Base-by-base conservation (phyloP, 2,888 invertebrate species). In the Noctuana brunneofusca region DNA sequence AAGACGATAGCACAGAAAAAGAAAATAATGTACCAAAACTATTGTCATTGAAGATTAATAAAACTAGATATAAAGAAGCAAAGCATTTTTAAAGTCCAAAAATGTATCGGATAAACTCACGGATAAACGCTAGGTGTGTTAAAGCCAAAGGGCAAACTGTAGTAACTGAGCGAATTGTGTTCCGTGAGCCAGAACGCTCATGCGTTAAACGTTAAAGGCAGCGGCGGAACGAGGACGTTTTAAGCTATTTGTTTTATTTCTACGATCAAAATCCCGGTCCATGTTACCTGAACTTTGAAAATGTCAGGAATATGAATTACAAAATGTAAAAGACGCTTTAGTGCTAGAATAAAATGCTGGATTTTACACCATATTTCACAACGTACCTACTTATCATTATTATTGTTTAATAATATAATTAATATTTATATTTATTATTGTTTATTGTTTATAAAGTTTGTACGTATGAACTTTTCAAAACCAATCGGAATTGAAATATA, bases 201-300 rank as follows among this genome's bases (percentile, higher is more conserved):
- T 53, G 54, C 54, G 60, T 60, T 60, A 32, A 35, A 46, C 59
- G 59, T 59, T 53, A 53, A 60, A 60, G 60, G 60, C 54, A 60
- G 53, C 41, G 59, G 60, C 60, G 35, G 60, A 52, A 60, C 46
- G 53, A 48, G 46, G 14, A 53, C 60, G n/a, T 30, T 57, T 57
- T 57, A 32, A 57, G 56, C 60, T 60, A 24, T 60, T 60, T 60
- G 54, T 60, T 53, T 60, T 60, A 62, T 62, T 60, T 60, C 53
- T 35, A 53, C 46, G 43, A 54, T 60, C 46, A 48, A 60, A 58
- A 59, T 53, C 53, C 60, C 53, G 35, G 60, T 60, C 59, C 41
- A 43, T 38, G 38, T 38, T 38, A 14, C 38, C 38, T 41, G 38
- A 41, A 41, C 14, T 41, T 41, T 41, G 16, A 41, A 41, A 41